Evolutionary conservation across 2,797 vertebrate genomes (phyloP).

Genomic region (Spea hammondii): DNA sequence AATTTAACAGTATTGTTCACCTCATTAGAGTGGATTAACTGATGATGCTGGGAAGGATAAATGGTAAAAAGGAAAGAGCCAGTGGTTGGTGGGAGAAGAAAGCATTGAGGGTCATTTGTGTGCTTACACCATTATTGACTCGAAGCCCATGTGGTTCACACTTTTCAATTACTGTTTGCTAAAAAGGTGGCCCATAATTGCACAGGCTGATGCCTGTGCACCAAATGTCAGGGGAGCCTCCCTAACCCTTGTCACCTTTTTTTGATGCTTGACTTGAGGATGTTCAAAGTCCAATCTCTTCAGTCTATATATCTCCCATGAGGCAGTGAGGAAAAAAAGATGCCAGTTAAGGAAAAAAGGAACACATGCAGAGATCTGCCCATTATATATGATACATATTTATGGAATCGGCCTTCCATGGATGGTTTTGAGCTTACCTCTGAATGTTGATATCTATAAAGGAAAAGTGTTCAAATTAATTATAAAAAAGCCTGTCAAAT

Average conservation of each 20-base stretch:
- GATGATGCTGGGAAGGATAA: conserved; percentile 75
- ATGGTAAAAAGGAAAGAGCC: conserved; percentile 70
- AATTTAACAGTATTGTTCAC: conserved; percentile 66
- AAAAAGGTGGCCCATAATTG: conserved; percentile 81
- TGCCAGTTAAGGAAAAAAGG: conserved; percentile 56
- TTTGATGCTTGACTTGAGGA: conserved; percentile 72
- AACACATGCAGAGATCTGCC: conserved; percentile 44
- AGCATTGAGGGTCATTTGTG: conserved; percentile 66
- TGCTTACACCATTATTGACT: conserved; percentile 79
- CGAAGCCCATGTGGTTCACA: conserved; percentile 75
- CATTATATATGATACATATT: conserved; percentile 54
- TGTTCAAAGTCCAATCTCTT: conserved; percentile 83
- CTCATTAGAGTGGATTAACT: conserved; percentile 85
- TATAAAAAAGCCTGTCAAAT: too few relatives aligned
- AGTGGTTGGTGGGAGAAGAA: conserved; percentile 58
- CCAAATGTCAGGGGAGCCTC: conserved; percentile 76
- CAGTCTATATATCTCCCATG: conserved; percentile 62
- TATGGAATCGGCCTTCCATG: conserved; percentile 26
- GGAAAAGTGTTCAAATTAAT: not conserved
- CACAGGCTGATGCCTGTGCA: conserved; percentile 73
- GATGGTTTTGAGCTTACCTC: not conserved
- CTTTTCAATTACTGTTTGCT: conserved; percentile 81
- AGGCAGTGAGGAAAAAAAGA: conserved; percentile 56
- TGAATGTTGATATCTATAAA: conserved; percentile 14
- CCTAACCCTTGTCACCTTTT: conserved; percentile 69